A percentile compares a stretch with the other conserved stretches of the same genome.
Conservation (phyloP, 1,140 invertebrate genomes). For the Campoletis sonorensis region DNA sequence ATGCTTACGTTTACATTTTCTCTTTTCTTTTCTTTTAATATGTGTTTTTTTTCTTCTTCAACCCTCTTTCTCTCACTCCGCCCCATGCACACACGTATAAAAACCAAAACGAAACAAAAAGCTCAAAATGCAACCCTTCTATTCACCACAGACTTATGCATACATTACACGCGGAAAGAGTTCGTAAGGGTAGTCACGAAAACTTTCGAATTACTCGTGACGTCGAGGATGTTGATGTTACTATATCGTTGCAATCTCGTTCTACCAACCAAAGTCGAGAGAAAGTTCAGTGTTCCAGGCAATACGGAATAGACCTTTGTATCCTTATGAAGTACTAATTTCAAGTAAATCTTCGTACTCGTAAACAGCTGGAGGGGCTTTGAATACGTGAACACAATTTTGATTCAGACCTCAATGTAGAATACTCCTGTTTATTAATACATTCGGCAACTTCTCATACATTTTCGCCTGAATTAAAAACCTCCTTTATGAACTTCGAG, state of each 20-base stretch:
- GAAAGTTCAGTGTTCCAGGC: too few species aligned
- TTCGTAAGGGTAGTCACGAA: background rate
- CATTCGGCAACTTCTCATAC: too few species aligned
- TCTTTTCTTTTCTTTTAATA: background rate
- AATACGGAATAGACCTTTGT: too few species aligned
- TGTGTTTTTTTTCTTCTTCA: background rate
- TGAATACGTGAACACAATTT: too few species aligned
- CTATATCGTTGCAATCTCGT: background rate
- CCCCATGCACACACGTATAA: background rate
- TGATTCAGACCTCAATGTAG: too few species aligned
- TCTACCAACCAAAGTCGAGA: too few species aligned
- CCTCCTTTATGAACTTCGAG: too few species aligned
- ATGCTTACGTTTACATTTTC: conserved; percentile 61
- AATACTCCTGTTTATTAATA: too few species aligned
- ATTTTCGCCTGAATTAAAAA: too few species aligned
- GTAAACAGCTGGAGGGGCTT: too few species aligned
- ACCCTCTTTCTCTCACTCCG: background rate
- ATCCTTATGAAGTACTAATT: too few species aligned
- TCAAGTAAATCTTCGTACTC: too few species aligned
- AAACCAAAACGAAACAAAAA: background rate
- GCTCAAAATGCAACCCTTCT: background rate
- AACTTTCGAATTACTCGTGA: background rate
- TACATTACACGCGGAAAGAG: conserved; percentile 13
- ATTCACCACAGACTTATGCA: conserved; percentile 21
- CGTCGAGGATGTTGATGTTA: background rate